Conservation (phyloP, 1,140 invertebrate genomes). For the Pogonomyrmex californicus region DNA sequence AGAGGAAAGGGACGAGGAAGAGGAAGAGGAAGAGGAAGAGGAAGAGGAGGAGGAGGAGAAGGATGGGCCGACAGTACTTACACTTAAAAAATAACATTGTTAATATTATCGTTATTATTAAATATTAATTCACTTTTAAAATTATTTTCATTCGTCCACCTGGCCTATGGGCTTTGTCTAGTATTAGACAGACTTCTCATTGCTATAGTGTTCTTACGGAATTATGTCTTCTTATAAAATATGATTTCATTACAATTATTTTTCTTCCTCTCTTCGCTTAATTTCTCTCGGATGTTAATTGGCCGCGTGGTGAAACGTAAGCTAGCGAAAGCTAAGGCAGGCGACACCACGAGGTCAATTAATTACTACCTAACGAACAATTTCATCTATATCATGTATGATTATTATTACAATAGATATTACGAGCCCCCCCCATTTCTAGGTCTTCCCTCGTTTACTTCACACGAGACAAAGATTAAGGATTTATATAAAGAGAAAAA, state of each 20-base stretch:
- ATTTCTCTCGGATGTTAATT: slow-evolving; percentile 71
- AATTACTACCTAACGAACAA: slow-evolving; percentile 77
- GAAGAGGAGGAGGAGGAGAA: not conserved
- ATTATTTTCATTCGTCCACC: slow-evolving; percentile 70
- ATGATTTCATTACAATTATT: slow-evolving; percentile 78
- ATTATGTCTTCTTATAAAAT: slow-evolving; percentile 77
- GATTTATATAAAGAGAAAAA: not conserved
- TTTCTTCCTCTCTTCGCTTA: slow-evolving; percentile 71
- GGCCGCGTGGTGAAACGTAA: slow-evolving; percentile 63
- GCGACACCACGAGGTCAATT: slow-evolving; percentile 69
- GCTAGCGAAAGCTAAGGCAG: slow-evolving; percentile 38
- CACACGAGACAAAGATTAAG: slow-evolving; percentile 2
- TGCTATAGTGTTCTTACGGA: slow-evolving; percentile 66
- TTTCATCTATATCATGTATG: slow-evolving; percentile 62
- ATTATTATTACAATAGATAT: slow-evolving; percentile 72
- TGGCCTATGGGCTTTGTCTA: slow-evolving; percentile 72
- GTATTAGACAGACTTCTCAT: slow-evolving; percentile 66
- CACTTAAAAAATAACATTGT: slow-evolving; percentile 81
- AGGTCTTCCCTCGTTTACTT: slow-evolving; percentile 56
- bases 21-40: slow-evolving; percentile 1
- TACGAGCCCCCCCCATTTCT: slow-evolving; percentile 47
- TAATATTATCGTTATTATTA: slow-evolving; percentile 75
- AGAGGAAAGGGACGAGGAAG: slow-evolving; percentile 17
- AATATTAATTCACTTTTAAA: slow-evolving; percentile 74
- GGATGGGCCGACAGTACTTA: slow-evolving; percentile 73